Percentiles rank a stretch among this genome's conserved stretches.
Conservation (phyloP, 2,888 invertebrate genomes). For the Diaperis boleti region DNA sequence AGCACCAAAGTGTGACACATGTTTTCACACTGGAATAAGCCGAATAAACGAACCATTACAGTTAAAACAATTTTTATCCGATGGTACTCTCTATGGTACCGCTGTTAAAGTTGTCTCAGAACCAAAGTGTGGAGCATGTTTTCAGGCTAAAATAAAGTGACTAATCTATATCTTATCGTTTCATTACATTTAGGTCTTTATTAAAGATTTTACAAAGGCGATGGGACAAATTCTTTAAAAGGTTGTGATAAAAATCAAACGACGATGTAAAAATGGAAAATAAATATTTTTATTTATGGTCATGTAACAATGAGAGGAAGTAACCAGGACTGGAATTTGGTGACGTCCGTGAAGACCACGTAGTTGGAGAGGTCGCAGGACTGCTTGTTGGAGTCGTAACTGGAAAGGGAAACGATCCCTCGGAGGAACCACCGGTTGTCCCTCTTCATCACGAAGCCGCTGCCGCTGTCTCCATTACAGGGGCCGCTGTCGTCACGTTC, state of each 20-base stretch:
- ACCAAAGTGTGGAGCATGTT: background rate
- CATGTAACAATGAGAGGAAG: constrained; percentile 31
- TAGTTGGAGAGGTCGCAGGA: constrained; percentile 61
- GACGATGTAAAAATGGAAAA: constrained; percentile 15
- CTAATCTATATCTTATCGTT: too few relatives aligned
- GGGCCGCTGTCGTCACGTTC: constrained; percentile 59
- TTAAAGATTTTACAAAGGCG: too few relatives aligned
- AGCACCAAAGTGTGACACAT: background rate
- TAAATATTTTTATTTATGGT: constrained; percentile 38
- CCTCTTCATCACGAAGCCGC: constrained; percentile 67
- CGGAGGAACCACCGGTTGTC: constrained; percentile 67
- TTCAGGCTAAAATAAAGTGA: constrained; percentile 4
- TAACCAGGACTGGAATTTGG: constrained; percentile 57
- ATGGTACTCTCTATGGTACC: background rate
- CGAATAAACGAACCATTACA: too few relatives aligned
- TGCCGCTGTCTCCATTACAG: constrained; percentile 68
- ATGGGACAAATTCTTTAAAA: too few relatives aligned
- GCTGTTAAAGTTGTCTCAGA: background rate
- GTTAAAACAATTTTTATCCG: too few relatives aligned
- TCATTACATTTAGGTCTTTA: too few relatives aligned
- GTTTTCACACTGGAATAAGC: background rate
- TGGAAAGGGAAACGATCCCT: constrained; percentile 68
- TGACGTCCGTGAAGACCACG: constrained; percentile 62
- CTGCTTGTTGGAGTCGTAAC: constrained; percentile 55
- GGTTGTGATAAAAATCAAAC: background rate